Percentiles rank a stretch among this genome's conserved stretches.
Conservation (phyloP, 2,113 vertebrate species). For the Stegostoma tigrinum region DNA sequence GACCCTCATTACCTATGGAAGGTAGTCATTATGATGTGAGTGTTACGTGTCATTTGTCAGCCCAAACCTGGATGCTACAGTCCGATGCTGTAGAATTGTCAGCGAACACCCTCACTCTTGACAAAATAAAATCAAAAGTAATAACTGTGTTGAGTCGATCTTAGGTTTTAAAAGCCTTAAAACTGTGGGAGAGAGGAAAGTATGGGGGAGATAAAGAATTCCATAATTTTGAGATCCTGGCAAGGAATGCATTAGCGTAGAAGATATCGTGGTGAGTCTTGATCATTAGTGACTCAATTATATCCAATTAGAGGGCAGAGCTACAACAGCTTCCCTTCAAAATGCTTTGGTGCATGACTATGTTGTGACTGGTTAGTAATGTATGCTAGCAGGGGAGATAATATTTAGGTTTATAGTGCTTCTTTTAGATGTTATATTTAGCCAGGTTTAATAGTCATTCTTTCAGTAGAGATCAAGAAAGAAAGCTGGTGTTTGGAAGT, state of each 20-base stretch:
- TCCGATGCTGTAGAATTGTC: background rate
- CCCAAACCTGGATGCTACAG: slow-evolving; percentile 11
- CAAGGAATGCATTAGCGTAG: background rate
- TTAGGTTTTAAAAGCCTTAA: slow-evolving; percentile 2
- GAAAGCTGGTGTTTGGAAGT: too few species aligned
- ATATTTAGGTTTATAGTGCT: background rate
- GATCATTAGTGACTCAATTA: background rate
- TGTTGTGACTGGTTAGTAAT: background rate
- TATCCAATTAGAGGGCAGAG: background rate
- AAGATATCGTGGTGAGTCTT: background rate
- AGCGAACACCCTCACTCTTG: background rate
- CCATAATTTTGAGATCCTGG: background rate
- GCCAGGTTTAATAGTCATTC: background rate
- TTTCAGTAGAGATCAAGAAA: background rate
- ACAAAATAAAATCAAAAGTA: slow-evolving; percentile 1
- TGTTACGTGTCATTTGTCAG: slow-evolving; percentile 10
- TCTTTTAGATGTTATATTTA: background rate
- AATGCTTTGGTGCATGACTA: too few species aligned
- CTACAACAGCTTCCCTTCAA: background rate
- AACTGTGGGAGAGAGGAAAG: background rate
- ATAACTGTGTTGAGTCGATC: background rate
- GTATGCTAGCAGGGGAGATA: background rate
- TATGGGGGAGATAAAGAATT: background rate
- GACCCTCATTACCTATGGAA: slow-evolving; percentile 18
- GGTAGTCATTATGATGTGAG: slow-evolving; percentile 6